phyloP scores from a whole-genome alignment of 2,797 vertebrate species.

The Sebastes steindachneri region DNA sequence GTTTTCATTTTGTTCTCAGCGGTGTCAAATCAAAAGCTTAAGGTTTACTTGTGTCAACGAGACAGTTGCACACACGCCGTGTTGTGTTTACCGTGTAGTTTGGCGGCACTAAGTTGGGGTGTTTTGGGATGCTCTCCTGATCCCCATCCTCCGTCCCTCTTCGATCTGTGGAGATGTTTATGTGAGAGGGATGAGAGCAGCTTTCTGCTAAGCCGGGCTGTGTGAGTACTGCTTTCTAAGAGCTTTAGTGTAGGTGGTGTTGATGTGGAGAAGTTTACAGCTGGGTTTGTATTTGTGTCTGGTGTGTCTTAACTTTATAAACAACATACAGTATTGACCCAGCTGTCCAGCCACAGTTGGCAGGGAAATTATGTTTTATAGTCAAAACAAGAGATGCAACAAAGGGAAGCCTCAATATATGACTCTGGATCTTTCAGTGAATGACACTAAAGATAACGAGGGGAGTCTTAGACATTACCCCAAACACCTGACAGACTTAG shows the following conservation, averaged over 20 bases:
- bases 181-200: constrained; percentile 31
- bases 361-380: constrained; percentile 5
- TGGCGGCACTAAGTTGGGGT: constrained; percentile 12
- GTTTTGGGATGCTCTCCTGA: constrained; percentile 33
- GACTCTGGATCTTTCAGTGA: background rate
- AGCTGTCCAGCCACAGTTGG: background rate
- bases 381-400: background rate
- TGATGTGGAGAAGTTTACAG: constrained; percentile 26
- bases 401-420: background rate
- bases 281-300: constrained; percentile 21
- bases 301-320: constrained; percentile 14
- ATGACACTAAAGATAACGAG: background rate
- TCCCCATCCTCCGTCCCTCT: constrained; percentile 24
- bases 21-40: background rate
- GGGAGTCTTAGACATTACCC: background rate
- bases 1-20: constrained; percentile 3
- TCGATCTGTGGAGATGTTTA: constrained; percentile 15
- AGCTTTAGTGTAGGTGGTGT: constrained; percentile 33
- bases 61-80: background rate
- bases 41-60: constrained; percentile 10
- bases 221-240: constrained; percentile 26
- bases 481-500: background rate
- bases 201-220: constrained; percentile 20
- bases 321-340: constrained; percentile 1
- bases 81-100: background rate